Evolutionary conservation across 2,797 vertebrate genomes (phyloP).

Genomic region (Apodemus agrarius): DNA sequence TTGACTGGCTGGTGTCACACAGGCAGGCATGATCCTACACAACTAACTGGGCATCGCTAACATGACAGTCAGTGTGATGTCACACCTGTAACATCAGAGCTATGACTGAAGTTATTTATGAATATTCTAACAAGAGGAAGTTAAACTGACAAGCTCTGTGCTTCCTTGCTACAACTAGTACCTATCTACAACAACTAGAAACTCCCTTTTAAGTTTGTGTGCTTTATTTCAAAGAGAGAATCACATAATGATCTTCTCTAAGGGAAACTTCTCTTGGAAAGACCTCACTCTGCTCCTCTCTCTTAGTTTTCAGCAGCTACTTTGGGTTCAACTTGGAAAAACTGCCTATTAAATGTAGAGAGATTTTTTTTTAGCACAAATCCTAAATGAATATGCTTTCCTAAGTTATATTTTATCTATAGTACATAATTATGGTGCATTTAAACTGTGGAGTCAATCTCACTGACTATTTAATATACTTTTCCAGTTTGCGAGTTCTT

Average conservation of each 20-base stretch:
- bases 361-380: conserved; percentile 62
- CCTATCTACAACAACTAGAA: neutral
- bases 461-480: neutral
- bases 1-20: neutral
- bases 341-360: conserved; percentile 6
- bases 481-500: neutral
- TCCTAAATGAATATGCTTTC: conserved; percentile 62
- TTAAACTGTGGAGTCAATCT: neutral
- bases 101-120: neutral
- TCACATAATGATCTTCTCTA: neutral
- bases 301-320: neutral
- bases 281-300: neutral
- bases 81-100: neutral
- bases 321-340: conserved; percentile 53
- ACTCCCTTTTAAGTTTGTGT: neutral
- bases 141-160: neutral
- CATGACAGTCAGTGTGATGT: neutral
- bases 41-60: neutral
- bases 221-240: conserved; percentile 31
- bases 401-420: conserved; percentile 38
- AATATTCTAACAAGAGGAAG: neutral
- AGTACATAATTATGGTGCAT: neutral
- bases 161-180: neutral
- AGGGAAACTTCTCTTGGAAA: conserved; percentile 36
- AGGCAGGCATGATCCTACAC: neutral